Evolutionary conservation across 2,113 vertebrate species (phyloP).

Genomic region (Rousettus leschenaultii): DNA sequence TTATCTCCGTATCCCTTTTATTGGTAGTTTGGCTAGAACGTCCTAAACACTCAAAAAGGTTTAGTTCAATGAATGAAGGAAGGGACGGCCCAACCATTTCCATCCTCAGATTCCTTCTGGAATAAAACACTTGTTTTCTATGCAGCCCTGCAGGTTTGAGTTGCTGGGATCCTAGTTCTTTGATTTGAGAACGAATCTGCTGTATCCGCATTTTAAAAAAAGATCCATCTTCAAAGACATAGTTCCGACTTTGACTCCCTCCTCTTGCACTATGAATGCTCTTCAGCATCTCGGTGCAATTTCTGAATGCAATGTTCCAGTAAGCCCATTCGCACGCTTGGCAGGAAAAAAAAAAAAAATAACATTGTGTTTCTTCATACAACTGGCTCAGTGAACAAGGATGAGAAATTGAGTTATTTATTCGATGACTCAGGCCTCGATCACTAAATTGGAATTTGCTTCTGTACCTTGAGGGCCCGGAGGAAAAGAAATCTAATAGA

Average conservation of each 20-base stretch:
- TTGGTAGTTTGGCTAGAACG: not conserved
- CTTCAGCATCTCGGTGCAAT: slow-evolving; percentile 3
- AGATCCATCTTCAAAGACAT: not conserved
- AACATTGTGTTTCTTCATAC: slow-evolving; percentile 65
- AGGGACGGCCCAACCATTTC: not conserved
- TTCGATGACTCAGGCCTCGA: slow-evolving; percentile 68
- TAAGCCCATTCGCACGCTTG: not conserved
- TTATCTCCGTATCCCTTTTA: not conserved
- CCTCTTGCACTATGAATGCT: not conserved
- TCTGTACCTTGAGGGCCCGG: slow-evolving; percentile 63
- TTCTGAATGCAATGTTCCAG: not conserved
- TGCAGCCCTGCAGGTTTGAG: not conserved
- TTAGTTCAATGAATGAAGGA: not conserved
- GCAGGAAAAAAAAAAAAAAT: slow-evolving; percentile 40
- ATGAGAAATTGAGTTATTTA: slow-evolving; percentile 77
- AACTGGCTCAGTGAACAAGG: slow-evolving; percentile 60
- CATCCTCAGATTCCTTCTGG: not conserved
- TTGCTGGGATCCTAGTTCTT: not conserved
- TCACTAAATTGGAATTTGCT: slow-evolving; percentile 76
- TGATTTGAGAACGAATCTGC: not conserved
- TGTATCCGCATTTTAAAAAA: not conserved
- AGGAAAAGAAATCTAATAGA: slow-evolving; percentile 61
- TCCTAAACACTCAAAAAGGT: not conserved
- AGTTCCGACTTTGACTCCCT: not conserved
- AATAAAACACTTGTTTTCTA: not conserved